phyloP scores from a whole-genome alignment of 2,888 invertebrate species.

The Hemistola chrysoprasaria region DNA sequence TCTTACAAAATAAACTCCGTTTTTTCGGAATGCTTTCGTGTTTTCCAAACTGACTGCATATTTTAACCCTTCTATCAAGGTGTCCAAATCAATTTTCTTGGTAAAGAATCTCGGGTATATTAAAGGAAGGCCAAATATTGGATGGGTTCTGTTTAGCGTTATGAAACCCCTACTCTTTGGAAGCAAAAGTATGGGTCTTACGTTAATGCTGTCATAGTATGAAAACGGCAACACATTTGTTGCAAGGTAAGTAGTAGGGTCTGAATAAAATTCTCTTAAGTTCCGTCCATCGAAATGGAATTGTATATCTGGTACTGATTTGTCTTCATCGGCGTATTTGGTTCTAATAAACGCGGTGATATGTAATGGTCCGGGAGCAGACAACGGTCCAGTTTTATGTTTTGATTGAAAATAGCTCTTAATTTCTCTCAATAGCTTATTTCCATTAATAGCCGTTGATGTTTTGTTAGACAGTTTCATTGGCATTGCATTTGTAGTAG shows the following conservation, averaged over 20 bases:
- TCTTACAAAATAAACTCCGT: slow-evolving; percentile 78
- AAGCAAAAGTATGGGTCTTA: slow-evolving; percentile 82
- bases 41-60: slow-evolving; percentile 79
- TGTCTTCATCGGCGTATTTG: slow-evolving; percentile 70
- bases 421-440: slow-evolving; percentile 57
- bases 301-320: slow-evolving; percentile 84
- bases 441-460: slow-evolving; percentile 59
- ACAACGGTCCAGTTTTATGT: slow-evolving; percentile 61
- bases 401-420: slow-evolving; percentile 56
- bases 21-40: slow-evolving; percentile 78
- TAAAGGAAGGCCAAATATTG: slow-evolving; percentile 85
- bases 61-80: slow-evolving; percentile 83
- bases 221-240: slow-evolving; percentile 74
- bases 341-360: slow-evolving; percentile 83
- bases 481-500: slow-evolving; percentile 76
- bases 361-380: slow-evolving; percentile 79
- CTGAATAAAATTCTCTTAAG: slow-evolving; percentile 76
- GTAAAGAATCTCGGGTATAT: slow-evolving; percentile 87
- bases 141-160: slow-evolving; percentile 84
- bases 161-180: slow-evolving; percentile 84
- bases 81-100: slow-evolving; percentile 82
- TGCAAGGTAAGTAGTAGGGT: slow-evolving; percentile 75
- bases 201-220: slow-evolving; percentile 83
- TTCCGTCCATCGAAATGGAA: slow-evolving; percentile 83
- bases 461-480: slow-evolving; percentile 78